Evolutionary conservation across 2,113 vertebrate genomes (phyloP).

Genomic region (Bubo bubo): DNA sequence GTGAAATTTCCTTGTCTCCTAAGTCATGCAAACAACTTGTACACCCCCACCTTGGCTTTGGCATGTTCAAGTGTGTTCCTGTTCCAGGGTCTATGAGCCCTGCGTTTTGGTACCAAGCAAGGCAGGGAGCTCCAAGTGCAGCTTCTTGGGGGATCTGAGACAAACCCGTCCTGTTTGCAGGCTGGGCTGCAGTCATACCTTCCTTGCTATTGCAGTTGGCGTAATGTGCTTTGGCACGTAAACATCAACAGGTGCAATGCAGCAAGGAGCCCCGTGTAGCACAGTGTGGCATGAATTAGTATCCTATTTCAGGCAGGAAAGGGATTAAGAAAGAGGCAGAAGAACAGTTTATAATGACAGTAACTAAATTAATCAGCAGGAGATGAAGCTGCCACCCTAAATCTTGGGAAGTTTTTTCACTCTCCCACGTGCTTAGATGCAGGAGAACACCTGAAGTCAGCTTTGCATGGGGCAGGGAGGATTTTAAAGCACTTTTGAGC

Average conservation of each 20-base stretch:
- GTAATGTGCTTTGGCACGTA: not conserved
- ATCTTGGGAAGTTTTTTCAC: not conserved
- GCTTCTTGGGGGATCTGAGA: not conserved
- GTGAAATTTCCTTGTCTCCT: not conserved
- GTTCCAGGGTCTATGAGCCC: accelerated
- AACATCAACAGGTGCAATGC: not conserved
- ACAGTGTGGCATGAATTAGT: not conserved
- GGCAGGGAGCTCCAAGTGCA: not conserved
- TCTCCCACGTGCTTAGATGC: accelerated
- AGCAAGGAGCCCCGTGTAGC: not conserved
- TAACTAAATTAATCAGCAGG: not conserved
- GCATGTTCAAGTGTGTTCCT: not conserved
- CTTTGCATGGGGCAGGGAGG: not conserved
- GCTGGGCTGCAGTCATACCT: accelerated
- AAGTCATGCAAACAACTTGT: not conserved
- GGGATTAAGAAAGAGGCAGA: not conserved
- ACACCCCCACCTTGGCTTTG: not conserved
- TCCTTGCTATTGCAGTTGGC: not conserved
- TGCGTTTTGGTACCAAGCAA: not conserved
- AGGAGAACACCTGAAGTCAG: not conserved
- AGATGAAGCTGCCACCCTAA: not conserved
- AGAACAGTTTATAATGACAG: not conserved
- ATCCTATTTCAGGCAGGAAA: not conserved
- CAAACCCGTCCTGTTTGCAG: not conserved
- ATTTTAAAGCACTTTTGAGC: not conserved